Conservation (phyloP, 1,140 invertebrate species). For the Oncopeltus fasciatus region DNA sequence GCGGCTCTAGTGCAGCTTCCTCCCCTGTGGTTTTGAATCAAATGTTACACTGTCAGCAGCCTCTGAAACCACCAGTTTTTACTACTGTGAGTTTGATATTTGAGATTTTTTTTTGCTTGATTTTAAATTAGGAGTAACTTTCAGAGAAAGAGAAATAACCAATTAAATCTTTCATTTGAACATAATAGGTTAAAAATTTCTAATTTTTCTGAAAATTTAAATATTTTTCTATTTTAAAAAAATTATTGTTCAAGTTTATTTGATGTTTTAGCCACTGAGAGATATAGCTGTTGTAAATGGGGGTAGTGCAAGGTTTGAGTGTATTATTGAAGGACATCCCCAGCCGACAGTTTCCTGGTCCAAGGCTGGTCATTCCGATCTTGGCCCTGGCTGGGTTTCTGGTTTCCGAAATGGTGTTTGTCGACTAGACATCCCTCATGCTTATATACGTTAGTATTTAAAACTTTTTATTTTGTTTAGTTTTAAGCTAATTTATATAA, state of each 20-base stretch:
- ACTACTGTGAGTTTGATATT: conserved; percentile 55
- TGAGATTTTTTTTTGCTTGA: too few relatives aligned
- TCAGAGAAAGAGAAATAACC: too few relatives aligned
- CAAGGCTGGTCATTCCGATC: conserved; percentile 49
- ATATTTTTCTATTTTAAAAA: not conserved
- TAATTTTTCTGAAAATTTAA: not conserved
- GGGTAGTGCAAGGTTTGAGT: conserved; percentile 55
- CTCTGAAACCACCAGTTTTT: conserved; percentile 45
- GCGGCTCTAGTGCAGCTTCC: not conserved
- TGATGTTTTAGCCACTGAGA: conserved; percentile 47
- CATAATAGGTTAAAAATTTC: not conserved
- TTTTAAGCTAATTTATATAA: too few relatives aligned
- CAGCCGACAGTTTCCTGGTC: conserved; percentile 53
- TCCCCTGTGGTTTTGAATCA: conserved; percentile 20
- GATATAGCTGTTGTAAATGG: conserved; percentile 57
- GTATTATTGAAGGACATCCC: conserved; percentile 61
- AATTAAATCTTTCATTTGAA: not conserved
- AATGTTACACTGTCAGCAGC: conserved; percentile 22
- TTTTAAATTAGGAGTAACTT: too few relatives aligned
- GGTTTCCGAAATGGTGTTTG: conserved; percentile 58
- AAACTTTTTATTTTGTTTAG: too few relatives aligned
- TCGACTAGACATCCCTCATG: conserved; percentile 48
- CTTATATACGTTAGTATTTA: conserved; percentile 29
- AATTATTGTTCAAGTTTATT: not conserved
- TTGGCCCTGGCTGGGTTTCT: conserved; percentile 42